Conservation (phyloP, 2,113 vertebrate genomes). For the Planiliza haematocheilus region DNA sequence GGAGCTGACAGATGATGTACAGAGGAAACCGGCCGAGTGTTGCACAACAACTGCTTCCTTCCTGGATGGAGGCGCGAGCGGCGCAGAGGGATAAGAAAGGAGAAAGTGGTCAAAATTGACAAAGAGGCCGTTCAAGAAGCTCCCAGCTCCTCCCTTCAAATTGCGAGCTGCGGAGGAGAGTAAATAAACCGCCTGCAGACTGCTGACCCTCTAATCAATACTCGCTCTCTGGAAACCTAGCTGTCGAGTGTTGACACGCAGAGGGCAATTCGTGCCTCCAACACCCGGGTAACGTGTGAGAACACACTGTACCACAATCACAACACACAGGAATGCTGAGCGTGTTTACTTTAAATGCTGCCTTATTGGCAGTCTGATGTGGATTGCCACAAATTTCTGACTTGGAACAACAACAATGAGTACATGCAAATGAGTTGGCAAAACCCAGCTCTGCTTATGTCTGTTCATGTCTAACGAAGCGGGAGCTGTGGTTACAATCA, state of each 20-base stretch:
- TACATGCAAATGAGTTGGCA: constrained; percentile 61
- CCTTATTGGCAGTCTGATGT: constrained; percentile 32
- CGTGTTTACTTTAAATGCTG: constrained; percentile 43
- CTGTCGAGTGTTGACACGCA: constrained; percentile 14
- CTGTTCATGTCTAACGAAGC: constrained; percentile 53
- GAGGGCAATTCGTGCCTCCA: not conserved
- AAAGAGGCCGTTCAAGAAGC: constrained; percentile 77
- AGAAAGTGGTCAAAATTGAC: constrained; percentile 64
- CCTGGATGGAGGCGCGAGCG: constrained; percentile 62
- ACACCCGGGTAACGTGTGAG: constrained; percentile 23
- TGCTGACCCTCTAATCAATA: constrained; percentile 61
- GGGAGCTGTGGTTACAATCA: constrained; percentile 59
- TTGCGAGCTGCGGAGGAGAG: constrained; percentile 75
- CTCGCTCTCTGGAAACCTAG: constrained; percentile 34
- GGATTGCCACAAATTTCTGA: constrained; percentile 36
- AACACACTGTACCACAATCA: constrained; percentile 53
- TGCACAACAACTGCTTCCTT: constrained; percentile 80
- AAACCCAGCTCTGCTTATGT: constrained; percentile 10
- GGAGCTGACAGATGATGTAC: constrained; percentile 58
- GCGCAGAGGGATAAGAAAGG: constrained; percentile 46
- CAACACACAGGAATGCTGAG: constrained; percentile 54
- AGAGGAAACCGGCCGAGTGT: constrained; percentile 62
- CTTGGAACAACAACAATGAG: constrained; percentile 58
- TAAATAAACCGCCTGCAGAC: constrained; percentile 79
- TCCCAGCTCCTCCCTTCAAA: constrained; percentile 59